Evolutionary conservation across 2,888 invertebrate genomes (phyloP).

Genomic region (Sicus ferrugineus): DNA sequence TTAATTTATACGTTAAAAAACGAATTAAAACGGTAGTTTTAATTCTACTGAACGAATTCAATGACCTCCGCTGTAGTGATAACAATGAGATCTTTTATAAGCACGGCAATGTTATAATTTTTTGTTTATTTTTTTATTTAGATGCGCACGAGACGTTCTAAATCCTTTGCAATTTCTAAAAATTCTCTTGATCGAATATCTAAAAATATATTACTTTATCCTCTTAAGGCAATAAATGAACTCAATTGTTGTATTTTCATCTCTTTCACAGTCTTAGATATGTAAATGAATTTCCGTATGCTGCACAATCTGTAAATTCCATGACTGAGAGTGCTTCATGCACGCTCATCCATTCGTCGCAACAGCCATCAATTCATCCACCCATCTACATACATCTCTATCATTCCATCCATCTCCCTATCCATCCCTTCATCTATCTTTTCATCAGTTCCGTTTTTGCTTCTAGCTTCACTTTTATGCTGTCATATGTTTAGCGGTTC

Average conservation of each 20-base stretch:
- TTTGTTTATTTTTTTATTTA: too few relatives aligned
- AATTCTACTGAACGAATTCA: too few relatives aligned
- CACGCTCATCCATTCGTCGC: slow-evolving; percentile 10
- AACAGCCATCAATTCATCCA: neutral
- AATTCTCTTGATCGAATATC: too few relatives aligned
- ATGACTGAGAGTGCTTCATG: slow-evolving; percentile 15
- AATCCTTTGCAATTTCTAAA: too few relatives aligned
- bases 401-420: neutral
- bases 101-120: too few relatives aligned
- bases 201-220: too few relatives aligned
- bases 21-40: too few relatives aligned
- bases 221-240: neutral
- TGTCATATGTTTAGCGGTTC: neutral
- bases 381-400: neutral
- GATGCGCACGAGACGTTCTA: too few relatives aligned
- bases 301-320: slow-evolving; percentile 20
- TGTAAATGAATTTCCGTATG: slow-evolving; percentile 28
- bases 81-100: too few relatives aligned
- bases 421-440: neutral
- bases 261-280: neutral
- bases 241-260: neutral
- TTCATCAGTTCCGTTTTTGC: neutral
- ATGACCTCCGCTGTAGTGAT: too few relatives aligned
- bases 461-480: slow-evolving; percentile 13
- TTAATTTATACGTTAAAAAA: too few relatives aligned